Conservation (phyloP, 2,113 vertebrate genomes). For the Alligator mississippiensis region DNA sequence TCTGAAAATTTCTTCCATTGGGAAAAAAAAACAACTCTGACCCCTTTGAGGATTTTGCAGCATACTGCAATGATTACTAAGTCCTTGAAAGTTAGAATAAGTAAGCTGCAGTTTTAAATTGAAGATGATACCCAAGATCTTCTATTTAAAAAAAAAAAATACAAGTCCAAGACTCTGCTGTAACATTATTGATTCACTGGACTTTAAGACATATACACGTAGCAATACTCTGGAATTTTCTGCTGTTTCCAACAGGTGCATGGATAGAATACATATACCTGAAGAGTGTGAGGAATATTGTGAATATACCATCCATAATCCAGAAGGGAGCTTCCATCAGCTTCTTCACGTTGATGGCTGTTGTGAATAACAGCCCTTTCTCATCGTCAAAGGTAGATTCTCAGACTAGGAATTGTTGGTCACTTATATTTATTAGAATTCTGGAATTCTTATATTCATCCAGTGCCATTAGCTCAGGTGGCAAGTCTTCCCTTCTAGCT, state of each 20-base stretch:
- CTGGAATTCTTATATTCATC: conserved; percentile 34
- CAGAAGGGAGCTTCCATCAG: conserved; percentile 79
- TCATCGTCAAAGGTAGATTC: conserved; percentile 77
- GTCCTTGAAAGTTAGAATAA: conserved; percentile 9
- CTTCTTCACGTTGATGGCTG: conserved; percentile 77
- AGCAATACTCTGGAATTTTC: conserved; percentile 80
- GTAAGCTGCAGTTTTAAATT: conserved; percentile 43
- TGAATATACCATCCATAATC: conserved; percentile 73
- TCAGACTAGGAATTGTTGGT: conserved; percentile 74
- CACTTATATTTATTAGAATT: conserved; percentile 46
- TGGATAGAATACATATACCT: conserved; percentile 77
- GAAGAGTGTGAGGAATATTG: conserved; percentile 75
- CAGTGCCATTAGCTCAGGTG: conserved; percentile 47
- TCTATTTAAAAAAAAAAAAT: conserved; percentile 10
- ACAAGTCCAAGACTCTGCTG: conserved; percentile 58
- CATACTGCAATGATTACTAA: conserved; percentile 30
- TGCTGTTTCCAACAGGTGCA: conserved; percentile 80
- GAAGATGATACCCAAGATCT: conserved; percentile 11
- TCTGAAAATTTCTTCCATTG: conserved; percentile 23
- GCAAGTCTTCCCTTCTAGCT: conserved; percentile 12
- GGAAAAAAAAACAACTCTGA: conserved; percentile 27
- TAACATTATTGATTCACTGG: conserved; percentile 70
- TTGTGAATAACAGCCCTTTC: conserved; percentile 76
- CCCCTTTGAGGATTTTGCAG: conserved; percentile 35
- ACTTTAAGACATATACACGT: conserved; percentile 72